A percentile compares a stretch with the other conserved stretches of the same genome.
Conservation (phyloP, 2,113 vertebrate genomes). For the Nansenia antarctica region DNA sequence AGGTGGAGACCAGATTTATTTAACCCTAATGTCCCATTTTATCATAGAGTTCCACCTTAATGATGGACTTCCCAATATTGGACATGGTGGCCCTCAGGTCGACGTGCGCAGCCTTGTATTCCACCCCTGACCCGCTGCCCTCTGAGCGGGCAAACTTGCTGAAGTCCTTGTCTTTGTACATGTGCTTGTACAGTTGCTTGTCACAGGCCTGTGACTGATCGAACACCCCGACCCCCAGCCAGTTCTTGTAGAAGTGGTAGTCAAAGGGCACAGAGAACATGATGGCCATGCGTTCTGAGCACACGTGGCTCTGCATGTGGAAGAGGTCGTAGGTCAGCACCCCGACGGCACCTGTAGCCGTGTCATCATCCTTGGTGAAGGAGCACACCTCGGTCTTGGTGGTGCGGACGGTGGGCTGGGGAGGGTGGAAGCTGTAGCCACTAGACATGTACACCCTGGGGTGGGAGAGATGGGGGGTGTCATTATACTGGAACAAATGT, state of each 20-base stretch:
- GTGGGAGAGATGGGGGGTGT: neutral
- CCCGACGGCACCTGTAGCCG: constrained; percentile 61
- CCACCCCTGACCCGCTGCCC: constrained; percentile 44
- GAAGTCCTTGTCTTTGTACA: constrained; percentile 68
- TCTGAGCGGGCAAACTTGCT: constrained; percentile 47
- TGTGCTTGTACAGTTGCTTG: constrained; percentile 58
- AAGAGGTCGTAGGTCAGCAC: constrained; percentile 74
- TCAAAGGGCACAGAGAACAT: constrained; percentile 76
- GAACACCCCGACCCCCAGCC: constrained; percentile 60
- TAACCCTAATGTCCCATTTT: constrained; percentile 50
- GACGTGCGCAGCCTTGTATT: neutral
- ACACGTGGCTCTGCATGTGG: constrained; percentile 52
- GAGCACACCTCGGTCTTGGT: constrained; percentile 63
- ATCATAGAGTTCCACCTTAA: constrained; percentile 72
- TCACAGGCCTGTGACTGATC: constrained; percentile 52
- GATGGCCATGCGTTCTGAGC: constrained; percentile 58
- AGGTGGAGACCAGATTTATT: neutral
- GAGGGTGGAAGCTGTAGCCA: constrained; percentile 66
- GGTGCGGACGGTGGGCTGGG: constrained; percentile 62
- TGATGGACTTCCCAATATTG: constrained; percentile 61
- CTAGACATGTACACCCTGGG: constrained; percentile 69
- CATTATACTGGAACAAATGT: no score
- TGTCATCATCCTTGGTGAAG: constrained; percentile 71
- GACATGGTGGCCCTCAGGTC: constrained; percentile 74
- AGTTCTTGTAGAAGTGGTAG: constrained; percentile 64